Evolutionary conservation across 2,888 invertebrate genomes (phyloP), one percentile per base, ranked within the genome.

Genomic region (Drosophila nigricruria): DNA sequence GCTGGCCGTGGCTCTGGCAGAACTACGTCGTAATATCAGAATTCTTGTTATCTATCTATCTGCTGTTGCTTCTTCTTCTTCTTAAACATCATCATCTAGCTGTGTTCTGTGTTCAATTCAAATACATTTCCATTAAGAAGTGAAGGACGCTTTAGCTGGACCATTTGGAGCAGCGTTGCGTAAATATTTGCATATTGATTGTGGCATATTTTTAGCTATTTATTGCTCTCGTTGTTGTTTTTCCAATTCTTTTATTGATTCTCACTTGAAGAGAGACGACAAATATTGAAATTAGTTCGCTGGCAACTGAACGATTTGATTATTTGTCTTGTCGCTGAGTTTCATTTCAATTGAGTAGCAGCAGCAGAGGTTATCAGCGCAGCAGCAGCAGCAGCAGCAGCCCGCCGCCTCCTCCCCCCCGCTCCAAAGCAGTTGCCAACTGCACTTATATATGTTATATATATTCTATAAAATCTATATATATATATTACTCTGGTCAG

Each of bases 171-270:
- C 54, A 61, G 60, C 27, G 63, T 45, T 61, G 65, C 77, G 79
- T 70, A 78, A 86, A 79, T 65, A 83, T 83, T 83, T 86, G 72
- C 75, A 83, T 83, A 81, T 86, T 86, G 83, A 86, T 83, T 83
- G 81, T 77, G 77, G 74, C 82, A 82, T 65, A 83, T 79, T 79
- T 82, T 76, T 59, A 62, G 36, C 57, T 53, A 56, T 57, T 62
- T 68, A 36, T 62, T 61, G 56, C 18, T 18, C 49, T 36, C 42
- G 40, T 20, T 43, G 43, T 61, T 53, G 60, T 25, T 66, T 57
- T 58, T 42, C 20, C 71, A 74, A 78, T 76, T 83, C 69, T 70
- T 83, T 79, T 81, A 86, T 83, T 83, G 67, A 79, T 73, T 77
- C 77, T 76, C 63, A 63, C 52, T 61, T 59, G 56, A 56, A 61